Percentiles rank a stretch among this genome's conserved stretches.
phyloP scores from a whole-genome alignment of 2,113 vertebrate species.

The Hydrolagus affinis region DNA sequence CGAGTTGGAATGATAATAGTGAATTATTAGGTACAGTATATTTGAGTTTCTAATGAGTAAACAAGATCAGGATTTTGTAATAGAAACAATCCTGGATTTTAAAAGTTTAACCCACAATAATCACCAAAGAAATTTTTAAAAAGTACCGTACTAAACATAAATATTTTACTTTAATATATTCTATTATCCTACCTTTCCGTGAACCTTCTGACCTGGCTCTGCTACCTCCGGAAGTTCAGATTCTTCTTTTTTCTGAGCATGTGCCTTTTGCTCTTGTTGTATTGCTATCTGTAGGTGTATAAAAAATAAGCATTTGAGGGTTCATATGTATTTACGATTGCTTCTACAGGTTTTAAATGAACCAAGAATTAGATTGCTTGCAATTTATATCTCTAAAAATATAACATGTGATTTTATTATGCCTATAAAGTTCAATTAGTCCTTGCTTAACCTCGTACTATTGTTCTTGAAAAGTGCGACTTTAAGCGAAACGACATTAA shows the following conservation, averaged over 20 bases:
- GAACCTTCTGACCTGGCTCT: slow-evolving; percentile 79
- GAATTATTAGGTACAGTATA: neutral
- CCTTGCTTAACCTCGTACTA: too few relatives aligned
- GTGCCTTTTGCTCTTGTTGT: slow-evolving; percentile 93
- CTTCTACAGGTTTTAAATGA: neutral
- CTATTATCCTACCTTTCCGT: slow-evolving; percentile 70
- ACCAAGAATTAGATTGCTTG: slow-evolving; percentile 28
- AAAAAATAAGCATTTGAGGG: slow-evolving; percentile 32
- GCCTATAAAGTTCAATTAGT: too few relatives aligned
- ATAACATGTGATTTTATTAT: too few relatives aligned
- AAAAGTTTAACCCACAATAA: slow-evolving; percentile 15
- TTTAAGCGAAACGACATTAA: too few relatives aligned
- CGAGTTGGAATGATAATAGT: neutral
- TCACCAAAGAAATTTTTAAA: too few relatives aligned
- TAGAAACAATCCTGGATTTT: neutral
- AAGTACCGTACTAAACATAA: neutral
- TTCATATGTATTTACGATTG: slow-evolving; percentile 10
- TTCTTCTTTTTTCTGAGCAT: slow-evolving; percentile 90
- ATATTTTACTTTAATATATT: neutral
- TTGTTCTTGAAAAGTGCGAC: too few relatives aligned
- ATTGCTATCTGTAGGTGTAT: slow-evolving; percentile 76
- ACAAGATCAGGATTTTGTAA: neutral
- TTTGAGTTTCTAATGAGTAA: neutral
- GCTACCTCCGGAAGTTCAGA: slow-evolving; percentile 78
- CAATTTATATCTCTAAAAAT: too few relatives aligned